Evolutionary conservation across 2,888 invertebrate genomes (phyloP).

Genomic region (Cataglyphis rosenhaueri): DNA sequence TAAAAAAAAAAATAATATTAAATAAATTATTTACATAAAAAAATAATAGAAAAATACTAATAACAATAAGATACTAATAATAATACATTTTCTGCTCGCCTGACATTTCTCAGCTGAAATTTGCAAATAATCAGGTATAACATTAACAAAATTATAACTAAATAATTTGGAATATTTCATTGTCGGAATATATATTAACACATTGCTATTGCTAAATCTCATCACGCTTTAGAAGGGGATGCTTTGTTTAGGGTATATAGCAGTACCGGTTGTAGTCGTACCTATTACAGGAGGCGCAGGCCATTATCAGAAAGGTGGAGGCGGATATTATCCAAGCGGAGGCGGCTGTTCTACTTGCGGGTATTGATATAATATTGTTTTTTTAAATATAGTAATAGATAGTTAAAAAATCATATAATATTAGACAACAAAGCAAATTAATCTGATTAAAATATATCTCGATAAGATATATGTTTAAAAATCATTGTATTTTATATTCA

Average conservation of each 20-base stretch:
- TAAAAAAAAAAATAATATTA: slow-evolving; percentile 4
- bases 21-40: background rate
- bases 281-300: slow-evolving; percentile 59
- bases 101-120: slow-evolving; percentile 3
- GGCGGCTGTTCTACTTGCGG: slow-evolving; percentile 70
- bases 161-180: background rate
- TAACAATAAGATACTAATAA: slow-evolving; percentile 9
- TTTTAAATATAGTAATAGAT: background rate
- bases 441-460: background rate
- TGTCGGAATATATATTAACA: slow-evolving; percentile 1
- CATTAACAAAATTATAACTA: background rate
- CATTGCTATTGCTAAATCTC: background rate
- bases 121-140: slow-evolving; percentile 5
- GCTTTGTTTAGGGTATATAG: slow-evolving; percentile 59
- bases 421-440: background rate
- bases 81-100: slow-evolving; percentile 8
- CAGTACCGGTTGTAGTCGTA: slow-evolving; percentile 58
- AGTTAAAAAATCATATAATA: background rate
- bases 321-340: slow-evolving; percentile 10
- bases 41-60: slow-evolving; percentile 10
- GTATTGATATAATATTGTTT: slow-evolving; percentile 21
- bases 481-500: background rate
- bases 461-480: background rate
- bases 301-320: slow-evolving; percentile 15
- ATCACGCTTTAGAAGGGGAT: slow-evolving; percentile 10